Percentiles rank a stretch among this genome's conserved stretches.
Conservation (phyloP, 1,140 invertebrate genomes). For the Chrysopa pallens region DNA sequence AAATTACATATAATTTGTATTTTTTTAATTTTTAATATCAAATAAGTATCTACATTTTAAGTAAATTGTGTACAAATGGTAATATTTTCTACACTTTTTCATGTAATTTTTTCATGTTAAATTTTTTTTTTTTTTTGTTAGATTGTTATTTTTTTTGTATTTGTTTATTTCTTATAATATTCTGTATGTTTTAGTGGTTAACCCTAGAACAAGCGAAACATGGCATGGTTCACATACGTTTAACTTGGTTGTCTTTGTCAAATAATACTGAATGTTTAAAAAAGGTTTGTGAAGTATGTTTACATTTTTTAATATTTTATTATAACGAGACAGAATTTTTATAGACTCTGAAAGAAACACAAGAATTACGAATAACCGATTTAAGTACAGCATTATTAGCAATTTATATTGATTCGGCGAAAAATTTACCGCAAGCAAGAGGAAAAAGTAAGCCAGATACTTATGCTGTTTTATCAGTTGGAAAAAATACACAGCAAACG, state of each 20-base stretch:
- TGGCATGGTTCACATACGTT: slow-evolving; percentile 72
- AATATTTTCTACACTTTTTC: no score
- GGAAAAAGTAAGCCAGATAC: slow-evolving; percentile 56
- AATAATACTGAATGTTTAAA: slow-evolving; percentile 51
- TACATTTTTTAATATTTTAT: slow-evolving; percentile 3
- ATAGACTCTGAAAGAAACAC: slow-evolving; percentile 56
- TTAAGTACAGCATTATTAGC: slow-evolving; percentile 62
- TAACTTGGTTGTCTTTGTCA: slow-evolving; percentile 73
- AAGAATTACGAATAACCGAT: slow-evolving; percentile 50
- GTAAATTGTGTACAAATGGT: no score
- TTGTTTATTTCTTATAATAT: slow-evolving; percentile 2
- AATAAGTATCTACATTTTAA: no score
- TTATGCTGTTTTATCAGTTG: slow-evolving; percentile 49
- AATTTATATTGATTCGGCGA: slow-evolving; percentile 77
- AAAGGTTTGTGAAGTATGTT: slow-evolving; percentile 34
- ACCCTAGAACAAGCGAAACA: slow-evolving; percentile 86
- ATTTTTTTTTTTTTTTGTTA: no score
- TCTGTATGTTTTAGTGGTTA: slow-evolving; percentile 54
- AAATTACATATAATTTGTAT: no score
- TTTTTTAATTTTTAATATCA: no score
- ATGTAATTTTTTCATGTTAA: no score
- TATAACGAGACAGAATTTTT: slow-evolving; percentile 5
- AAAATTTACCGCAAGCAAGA: slow-evolving; percentile 61
- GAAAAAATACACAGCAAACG: slow-evolving; percentile 50
- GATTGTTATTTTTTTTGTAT: slow-evolving; percentile 5